Evolutionary conservation across 2,113 vertebrate species (phyloP), one percentile per base, ranked within the genome.

Genomic region (Orcinus orca): DNA sequence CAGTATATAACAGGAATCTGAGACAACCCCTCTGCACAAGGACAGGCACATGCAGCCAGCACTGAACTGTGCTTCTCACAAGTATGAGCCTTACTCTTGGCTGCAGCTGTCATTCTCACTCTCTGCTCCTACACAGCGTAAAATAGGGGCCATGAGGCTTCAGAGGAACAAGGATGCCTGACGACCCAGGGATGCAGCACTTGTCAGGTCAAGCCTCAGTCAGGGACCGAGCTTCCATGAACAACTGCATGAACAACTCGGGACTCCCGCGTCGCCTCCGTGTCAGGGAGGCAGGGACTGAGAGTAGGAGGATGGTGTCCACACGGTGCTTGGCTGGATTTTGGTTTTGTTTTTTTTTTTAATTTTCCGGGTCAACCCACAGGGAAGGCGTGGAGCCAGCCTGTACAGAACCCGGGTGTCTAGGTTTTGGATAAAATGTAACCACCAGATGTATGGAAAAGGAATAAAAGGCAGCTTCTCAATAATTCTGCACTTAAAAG

Each of bases 381-480:
- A 97, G 88, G 93, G 68, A 97, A 3, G 15, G 26, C 21, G 2
- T 77, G 62, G 67, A 55, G 18, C 74, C 14, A 31, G 81, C 44
- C 20, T 74, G 14, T 29, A 44, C 9, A 67, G 36, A 96, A 90
- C 14, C 14, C 0, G 0, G 31, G 38, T 21, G n/a, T 63, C 38
- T 53, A 74, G 8, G 44, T 47, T 93, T 87, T 83, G 93, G 88
- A 97, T 88, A 95, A 97, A 95, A 96, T 60, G 15, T 65, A 96
- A 62, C 25, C 50, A 96, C 88, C 62, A 94, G 79, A 83, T 0
- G 1, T 50, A 96, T 93, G 93, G 94, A 90, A 90, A 98, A 96
- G 79, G 71, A 95, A 90, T 96, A 97, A 96, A 98, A 96, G 97
- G 87, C 20, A 36, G 76, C 96, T 93, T 96, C 81, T 73, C 60